These are phyloP conservation scores for Tenthredo mesomela DNA, from an alignment of 2,888 invertebrate species.

Conservation along the genomic window DNA sequence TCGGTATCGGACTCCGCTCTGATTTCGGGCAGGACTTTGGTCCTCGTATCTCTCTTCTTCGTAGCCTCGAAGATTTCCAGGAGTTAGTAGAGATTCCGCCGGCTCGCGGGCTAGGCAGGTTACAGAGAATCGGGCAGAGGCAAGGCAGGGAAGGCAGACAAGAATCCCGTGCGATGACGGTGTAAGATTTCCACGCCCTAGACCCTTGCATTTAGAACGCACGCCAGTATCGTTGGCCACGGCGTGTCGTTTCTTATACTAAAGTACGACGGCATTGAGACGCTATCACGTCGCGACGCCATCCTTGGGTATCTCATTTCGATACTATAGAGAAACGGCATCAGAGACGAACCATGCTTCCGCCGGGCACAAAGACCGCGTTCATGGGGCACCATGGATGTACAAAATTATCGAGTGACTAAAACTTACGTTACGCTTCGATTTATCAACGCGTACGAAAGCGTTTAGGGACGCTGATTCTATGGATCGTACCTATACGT, in stretches of 20 bases:
- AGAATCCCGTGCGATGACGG: conserved; percentile 57
- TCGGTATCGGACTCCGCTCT: neutral
- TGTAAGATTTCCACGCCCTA: conserved; percentile 61
- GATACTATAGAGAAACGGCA: conserved; percentile 56
- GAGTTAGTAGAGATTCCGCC: conserved; percentile 13
- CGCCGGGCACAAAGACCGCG: conserved; percentile 73
- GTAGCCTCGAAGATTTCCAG: conserved; percentile 20
- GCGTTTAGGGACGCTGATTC: conserved; percentile 43
- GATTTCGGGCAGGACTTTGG: neutral
- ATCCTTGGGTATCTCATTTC: neutral
- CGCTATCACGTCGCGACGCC: conserved; percentile 48
- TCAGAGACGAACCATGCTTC: conserved; percentile 75
- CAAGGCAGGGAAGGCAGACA: neutral
- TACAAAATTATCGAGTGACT: conserved; percentile 51
- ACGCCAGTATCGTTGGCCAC: conserved; percentile 56
- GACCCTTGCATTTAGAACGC: conserved; percentile 53
- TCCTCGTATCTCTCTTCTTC: neutral
- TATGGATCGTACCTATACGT: neutral
- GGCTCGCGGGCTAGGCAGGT: neutral
- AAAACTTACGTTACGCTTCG: conserved; percentile 45
- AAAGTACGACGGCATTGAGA: conserved; percentile 6
- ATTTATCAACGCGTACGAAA: conserved; percentile 51
- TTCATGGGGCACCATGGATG: conserved; percentile 64
- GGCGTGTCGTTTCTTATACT: conserved; percentile 49
- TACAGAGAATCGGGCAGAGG: neutral